Percentiles rank a stretch among this genome's conserved stretches.
phyloP scores from a whole-genome alignment of 1,140 invertebrate genomes.

The Ectropis grisescens region DNA sequence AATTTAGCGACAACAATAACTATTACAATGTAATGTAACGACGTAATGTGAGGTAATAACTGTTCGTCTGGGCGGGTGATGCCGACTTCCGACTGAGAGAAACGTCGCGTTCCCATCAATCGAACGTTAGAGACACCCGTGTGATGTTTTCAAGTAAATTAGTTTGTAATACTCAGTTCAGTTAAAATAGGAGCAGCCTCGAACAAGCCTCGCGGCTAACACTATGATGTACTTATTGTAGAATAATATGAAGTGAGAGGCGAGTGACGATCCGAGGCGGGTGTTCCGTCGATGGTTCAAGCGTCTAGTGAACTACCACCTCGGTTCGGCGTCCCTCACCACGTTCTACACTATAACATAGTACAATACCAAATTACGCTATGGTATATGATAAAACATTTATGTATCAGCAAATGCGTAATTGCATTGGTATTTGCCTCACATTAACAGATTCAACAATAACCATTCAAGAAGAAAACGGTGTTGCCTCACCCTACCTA shows the following conservation, averaged over 20 bases:
- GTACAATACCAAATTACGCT: constrained; percentile 38
- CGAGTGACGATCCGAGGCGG: no score
- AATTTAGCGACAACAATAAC: constrained; percentile 56
- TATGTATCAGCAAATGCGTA: constrained; percentile 43
- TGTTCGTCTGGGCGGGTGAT: no score
- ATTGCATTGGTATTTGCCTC: constrained; percentile 51
- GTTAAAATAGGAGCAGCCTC: constrained; percentile 39
- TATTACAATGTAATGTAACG: constrained; percentile 47
- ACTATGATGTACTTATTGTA: no score
- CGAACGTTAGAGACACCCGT: no score
- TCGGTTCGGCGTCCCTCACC: neutral
- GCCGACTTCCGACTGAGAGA: no score
- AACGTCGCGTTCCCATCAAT: no score
- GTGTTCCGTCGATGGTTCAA: no score
- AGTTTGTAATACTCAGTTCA: no score
- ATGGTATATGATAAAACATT: constrained; percentile 37
- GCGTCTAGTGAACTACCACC: no score
- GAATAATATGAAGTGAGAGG: no score
- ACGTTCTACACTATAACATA: constrained; percentile 33
- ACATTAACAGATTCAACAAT: constrained; percentile 46
- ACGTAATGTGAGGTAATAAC: constrained; percentile 47
- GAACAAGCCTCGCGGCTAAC: no score
- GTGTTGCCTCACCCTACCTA: constrained; percentile 56
- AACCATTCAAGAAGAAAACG: constrained; percentile 48
- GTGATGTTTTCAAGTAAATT: no score